Base-by-base conservation (phyloP, 2,888 invertebrate species). In the Choristoneura rosaceana region DNA sequence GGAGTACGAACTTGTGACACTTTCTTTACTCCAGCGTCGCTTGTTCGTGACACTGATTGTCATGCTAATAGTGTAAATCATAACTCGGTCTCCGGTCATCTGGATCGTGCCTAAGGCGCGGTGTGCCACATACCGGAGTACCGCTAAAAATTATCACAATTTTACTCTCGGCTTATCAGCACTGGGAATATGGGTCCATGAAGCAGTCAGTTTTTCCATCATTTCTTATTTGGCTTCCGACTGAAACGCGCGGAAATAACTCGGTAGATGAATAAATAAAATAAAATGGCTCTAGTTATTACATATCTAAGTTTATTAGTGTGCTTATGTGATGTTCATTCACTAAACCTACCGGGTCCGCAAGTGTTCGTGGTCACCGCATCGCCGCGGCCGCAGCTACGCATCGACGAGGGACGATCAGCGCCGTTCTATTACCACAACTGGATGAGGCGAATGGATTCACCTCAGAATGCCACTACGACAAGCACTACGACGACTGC, bases 111-210 rank as follows among this genome's bases (percentile, higher is more conserved):
- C 78, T 83, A 81, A 80, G 80, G 69, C 81, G 93, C 88, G 80
- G 69, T 81, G 93, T 88, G 85, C 93, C 79, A 93, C 89, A 91
- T 92, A 87, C 83, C 78, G 67, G 73, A 83, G 88, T 91, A 93
- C 94, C 94, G 94, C 90, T 89, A 93, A 82, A 83, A 94, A 93
- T 94, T 94, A 93, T 87, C 93, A 84, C 87, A 87, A 87, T 84
- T 92, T 91, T 82, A 82, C 87, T 84, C 84, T 79, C 76, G 75
- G 76, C 77, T 77, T 79, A 81, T 80, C 80, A 77, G 76, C 66
- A 74, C 71, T 70, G 67, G 75, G 82, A 69, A 68, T 74, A 70
- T 73, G 64, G 65, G 73, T 77, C 74, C 68, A 74, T 60, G 69
- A 71, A 73, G 74, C 73, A 70, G 75, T 76, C 69, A 74, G 70